A percentile compares a stretch with the other conserved stretches of the same genome.
Evolutionary conservation across 1,140 invertebrate genomes (phyloP).

Genomic region (Lepidurus couesii): DNA sequence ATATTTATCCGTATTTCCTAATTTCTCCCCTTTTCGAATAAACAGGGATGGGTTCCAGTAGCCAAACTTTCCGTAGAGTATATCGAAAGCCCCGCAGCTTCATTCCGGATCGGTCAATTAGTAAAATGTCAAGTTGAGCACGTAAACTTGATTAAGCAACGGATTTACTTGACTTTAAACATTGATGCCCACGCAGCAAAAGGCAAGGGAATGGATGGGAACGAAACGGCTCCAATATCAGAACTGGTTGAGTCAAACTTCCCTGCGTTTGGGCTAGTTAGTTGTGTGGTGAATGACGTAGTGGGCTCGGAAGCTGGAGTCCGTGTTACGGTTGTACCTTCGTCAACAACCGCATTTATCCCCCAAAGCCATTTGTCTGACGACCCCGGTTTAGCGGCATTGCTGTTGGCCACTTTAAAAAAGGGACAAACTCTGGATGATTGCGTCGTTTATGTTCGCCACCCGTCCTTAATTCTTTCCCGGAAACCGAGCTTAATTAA

Average conservation of each 20-base stretch:
- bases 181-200: neutral
- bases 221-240: neutral
- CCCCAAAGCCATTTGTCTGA: slow-evolving; percentile 29
- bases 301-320: neutral
- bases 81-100: slow-evolving; percentile 41
- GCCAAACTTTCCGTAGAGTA: slow-evolving; percentile 27
- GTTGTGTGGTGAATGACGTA: neutral
- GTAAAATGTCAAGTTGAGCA: slow-evolving; percentile 43
- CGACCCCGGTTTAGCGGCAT: neutral
- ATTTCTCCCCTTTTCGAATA: neutral
- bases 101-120: slow-evolving; percentile 41
- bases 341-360: slow-evolving; percentile 23
- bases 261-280: slow-evolving; percentile 6
- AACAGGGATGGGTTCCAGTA: slow-evolving; percentile 32
- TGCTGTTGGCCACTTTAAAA: slow-evolving; percentile 16
- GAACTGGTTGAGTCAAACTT: neutral
- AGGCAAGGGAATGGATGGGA: neutral
- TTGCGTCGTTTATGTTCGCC: slow-evolving; percentile 22
- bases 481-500: slow-evolving; percentile 26
- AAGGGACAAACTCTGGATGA: slow-evolving; percentile 23
- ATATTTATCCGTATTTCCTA: neutral
- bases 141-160: slow-evolving; percentile 34
- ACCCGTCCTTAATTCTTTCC: slow-evolving; percentile 22
- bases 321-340: slow-evolving; percentile 9
- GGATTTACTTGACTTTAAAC: slow-evolving; percentile 26